phyloP scores from a whole-genome alignment of 2,888 invertebrate genomes.

The Carabus problematicus region DNA sequence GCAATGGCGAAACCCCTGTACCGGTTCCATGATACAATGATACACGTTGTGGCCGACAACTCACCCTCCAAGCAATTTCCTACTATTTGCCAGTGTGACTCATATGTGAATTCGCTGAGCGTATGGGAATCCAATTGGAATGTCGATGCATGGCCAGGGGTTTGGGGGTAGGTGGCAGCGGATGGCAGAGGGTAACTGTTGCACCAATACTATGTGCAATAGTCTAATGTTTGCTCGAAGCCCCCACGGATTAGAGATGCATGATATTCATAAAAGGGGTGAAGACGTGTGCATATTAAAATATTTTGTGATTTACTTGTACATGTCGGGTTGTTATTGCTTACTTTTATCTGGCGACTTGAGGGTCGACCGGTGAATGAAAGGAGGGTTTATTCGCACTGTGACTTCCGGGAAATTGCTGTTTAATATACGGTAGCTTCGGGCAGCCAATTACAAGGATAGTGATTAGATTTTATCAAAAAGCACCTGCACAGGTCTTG shows the following conservation, averaged over 20 bases:
- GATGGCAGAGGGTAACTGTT: constrained; percentile 7
- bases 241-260: constrained; percentile 22
- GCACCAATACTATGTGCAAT: constrained; percentile 13
- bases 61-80: constrained; percentile 8
- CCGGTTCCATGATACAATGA: constrained; percentile 10
- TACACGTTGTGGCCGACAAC: background rate
- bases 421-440: constrained; percentile 21
- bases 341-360: constrained; percentile 21
- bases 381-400: constrained; percentile 18
- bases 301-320: constrained; percentile 36
- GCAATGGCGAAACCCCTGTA: background rate
- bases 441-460: constrained; percentile 18
- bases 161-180: background rate
- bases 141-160: background rate
- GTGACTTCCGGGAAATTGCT: constrained; percentile 30
- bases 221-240: background rate
- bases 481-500: too few species aligned
- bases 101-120: constrained; percentile 3
- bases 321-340: constrained; percentile 30
- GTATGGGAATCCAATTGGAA: constrained; percentile 16
- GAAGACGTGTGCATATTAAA: constrained; percentile 11
- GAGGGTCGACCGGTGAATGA: background rate
- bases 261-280: constrained; percentile 33
- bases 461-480: too few species aligned
- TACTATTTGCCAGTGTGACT: constrained; percentile 8